Evolutionary conservation across 2,888 invertebrate genomes (phyloP).

Genomic region (Brachypalpus laphriformis): DNA sequence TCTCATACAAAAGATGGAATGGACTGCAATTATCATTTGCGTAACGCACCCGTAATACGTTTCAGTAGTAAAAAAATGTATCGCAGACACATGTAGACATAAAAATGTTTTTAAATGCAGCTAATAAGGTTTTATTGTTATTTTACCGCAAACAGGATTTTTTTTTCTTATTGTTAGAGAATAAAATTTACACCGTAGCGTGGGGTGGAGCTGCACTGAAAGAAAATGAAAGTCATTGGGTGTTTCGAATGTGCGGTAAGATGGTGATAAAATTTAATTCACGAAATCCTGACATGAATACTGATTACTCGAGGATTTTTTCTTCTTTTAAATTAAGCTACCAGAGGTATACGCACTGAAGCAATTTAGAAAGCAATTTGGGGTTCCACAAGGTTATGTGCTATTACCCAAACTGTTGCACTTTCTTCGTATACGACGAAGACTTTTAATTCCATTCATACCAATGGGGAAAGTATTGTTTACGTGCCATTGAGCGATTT

Average conservation of each 20-base stretch:
- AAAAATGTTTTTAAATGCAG: constrained; percentile 55
- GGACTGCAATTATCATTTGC: constrained; percentile 32
- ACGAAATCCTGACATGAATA: background rate
- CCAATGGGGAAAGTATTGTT: no score
- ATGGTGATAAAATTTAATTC: constrained; percentile 16
- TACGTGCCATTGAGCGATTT: no score
- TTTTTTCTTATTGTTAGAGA: background rate
- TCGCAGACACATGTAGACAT: constrained; percentile 33
- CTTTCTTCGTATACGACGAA: no score
- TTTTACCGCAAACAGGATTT: constrained; percentile 54
- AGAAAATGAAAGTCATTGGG: background rate
- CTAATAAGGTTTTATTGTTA: constrained; percentile 65
- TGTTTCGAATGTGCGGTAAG: background rate
- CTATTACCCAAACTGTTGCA: background rate
- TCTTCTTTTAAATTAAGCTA: no score
- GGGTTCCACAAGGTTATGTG: background rate
- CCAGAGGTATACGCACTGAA: background rate
- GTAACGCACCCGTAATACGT: constrained; percentile 8
- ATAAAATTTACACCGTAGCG: background rate
- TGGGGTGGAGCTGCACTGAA: background rate
- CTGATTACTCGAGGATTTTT: background rate
- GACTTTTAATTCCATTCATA: no score
- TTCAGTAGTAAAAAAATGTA: background rate
- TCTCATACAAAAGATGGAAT: background rate
- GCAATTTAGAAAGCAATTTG: background rate